phyloP scores from a whole-genome alignment of 2,113 vertebrate genomes.

The Hystrix brachyura region DNA sequence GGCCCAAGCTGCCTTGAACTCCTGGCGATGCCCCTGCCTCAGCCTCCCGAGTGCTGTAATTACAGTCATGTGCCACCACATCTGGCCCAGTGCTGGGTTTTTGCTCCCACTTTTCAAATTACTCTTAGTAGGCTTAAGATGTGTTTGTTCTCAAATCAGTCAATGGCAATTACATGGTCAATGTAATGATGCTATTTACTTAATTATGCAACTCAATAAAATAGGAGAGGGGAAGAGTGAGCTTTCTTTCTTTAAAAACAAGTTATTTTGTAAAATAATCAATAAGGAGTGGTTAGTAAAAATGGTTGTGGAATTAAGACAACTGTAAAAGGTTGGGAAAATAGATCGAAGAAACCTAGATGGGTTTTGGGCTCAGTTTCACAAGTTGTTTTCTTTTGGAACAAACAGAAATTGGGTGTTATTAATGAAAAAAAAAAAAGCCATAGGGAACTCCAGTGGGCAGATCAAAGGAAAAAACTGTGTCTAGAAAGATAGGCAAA shows the following conservation, averaged over 20 bases:
- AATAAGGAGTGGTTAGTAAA: not conserved
- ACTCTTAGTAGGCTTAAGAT: not conserved
- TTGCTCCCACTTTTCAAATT: not conserved
- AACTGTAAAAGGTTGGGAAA: not conserved
- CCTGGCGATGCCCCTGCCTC: not conserved
- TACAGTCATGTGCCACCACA: not conserved
- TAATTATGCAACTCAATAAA: not conserved
- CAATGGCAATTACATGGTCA: not conserved
- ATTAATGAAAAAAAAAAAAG: not conserved
- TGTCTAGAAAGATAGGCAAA: not conserved
- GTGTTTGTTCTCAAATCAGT: not conserved
- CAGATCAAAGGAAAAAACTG: constrained; percentile 38
- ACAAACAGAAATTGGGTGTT: not conserved
- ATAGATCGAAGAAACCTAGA: not conserved
- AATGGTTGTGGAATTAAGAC: not conserved
- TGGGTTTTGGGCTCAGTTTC: not conserved
- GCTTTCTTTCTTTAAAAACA: not conserved
- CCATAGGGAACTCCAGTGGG: not conserved
- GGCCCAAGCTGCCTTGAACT: not conserved
- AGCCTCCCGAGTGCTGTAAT: not conserved
- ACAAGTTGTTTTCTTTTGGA: not conserved
- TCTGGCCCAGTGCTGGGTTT: not conserved
- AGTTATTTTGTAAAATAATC: constrained; percentile 16
- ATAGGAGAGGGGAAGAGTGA: not conserved
- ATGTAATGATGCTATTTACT: not conserved